Percentiles rank a stretch among this genome's conserved stretches.
Conservation (phyloP, 2,113 vertebrate genomes). For the Saccopteryx leptura region DNA sequence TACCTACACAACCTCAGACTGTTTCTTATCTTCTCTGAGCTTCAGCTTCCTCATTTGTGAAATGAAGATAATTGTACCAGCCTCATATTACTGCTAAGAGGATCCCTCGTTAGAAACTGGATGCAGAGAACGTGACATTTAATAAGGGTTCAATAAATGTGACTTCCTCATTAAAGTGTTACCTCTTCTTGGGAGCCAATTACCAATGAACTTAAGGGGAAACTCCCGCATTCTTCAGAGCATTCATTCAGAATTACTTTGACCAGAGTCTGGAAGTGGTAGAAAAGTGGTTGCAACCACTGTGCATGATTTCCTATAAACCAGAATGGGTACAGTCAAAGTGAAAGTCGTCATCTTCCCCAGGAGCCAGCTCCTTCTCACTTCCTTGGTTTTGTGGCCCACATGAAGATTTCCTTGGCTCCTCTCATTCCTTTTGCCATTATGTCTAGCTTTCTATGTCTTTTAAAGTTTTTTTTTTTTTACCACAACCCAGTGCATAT, state of each 20-base stretch:
- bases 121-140: background rate
- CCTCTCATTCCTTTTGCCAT: background rate
- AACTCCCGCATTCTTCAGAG: background rate
- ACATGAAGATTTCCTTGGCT: background rate
- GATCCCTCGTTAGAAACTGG: background rate
- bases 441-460: background rate
- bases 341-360: conserved; percentile 38
- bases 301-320: conserved; percentile 15
- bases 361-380: background rate
- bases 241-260: conserved; percentile 44
- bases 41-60: conserved; percentile 55
- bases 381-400: conserved; percentile 42
- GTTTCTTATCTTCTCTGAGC: conserved; percentile 12
- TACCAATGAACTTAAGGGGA: background rate
- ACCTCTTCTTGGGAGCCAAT: background rate
- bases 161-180: background rate
- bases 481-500: background rate
- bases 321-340: conserved; percentile 11
- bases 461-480: background rate
- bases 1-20: background rate
- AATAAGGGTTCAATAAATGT: background rate
- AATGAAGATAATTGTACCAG: background rate
- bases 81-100: background rate
- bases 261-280: background rate
- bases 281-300: background rate